Conservation (phyloP, 2,797 vertebrate species). For the Megalops cyprinoides region DNA sequence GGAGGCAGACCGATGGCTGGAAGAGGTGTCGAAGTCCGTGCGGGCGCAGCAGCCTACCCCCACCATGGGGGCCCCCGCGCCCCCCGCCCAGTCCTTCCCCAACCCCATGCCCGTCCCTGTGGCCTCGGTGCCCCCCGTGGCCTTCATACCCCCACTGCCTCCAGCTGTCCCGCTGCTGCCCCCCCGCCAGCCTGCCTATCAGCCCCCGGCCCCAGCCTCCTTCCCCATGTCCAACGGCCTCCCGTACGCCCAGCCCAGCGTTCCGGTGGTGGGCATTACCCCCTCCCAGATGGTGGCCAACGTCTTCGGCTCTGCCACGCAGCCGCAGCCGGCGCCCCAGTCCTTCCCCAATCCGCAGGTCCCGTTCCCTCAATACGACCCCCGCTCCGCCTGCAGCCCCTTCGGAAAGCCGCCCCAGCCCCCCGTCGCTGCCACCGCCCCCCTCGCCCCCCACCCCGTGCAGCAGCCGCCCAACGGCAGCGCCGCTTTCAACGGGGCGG, state of each 20-base stretch:
- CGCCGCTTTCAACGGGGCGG: slow-evolving; percentile 74
- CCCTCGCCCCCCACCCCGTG: slow-evolving; percentile 41
- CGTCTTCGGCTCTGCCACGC: slow-evolving; percentile 89
- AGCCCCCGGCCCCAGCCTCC: slow-evolving; percentile 71
- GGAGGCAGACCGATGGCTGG: slow-evolving; percentile 96
- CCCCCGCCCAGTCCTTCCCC: slow-evolving; percentile 49
- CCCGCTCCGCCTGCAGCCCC: slow-evolving; percentile 65
- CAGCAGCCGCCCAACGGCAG: slow-evolving; percentile 65
- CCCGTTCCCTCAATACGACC: slow-evolving; percentile 62
- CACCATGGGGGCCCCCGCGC: slow-evolving; percentile 48
- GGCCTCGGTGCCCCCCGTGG: slow-evolving; percentile 66
- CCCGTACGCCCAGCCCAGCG: slow-evolving; percentile 81
- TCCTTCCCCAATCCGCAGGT: slow-evolving; percentile 71
- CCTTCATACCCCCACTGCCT: slow-evolving; percentile 79
- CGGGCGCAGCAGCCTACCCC: slow-evolving; percentile 74
- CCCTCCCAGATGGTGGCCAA: slow-evolving; percentile 98
- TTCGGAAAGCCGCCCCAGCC: slow-evolving; percentile 61
- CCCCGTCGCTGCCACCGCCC: slow-evolving; percentile 29
- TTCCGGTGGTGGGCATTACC: slow-evolving; percentile 93
- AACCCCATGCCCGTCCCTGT: slow-evolving; percentile 64
- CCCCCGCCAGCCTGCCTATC: slow-evolving; percentile 82
- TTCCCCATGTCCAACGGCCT: slow-evolving; percentile 88
- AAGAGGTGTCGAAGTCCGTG: slow-evolving; percentile 92
- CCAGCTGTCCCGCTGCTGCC: slow-evolving; percentile 80
- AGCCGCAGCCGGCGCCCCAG: slow-evolving; percentile 74